A percentile compares a stretch with the other conserved stretches of the same genome.
Conservation (phyloP, 2,888 invertebrate species). For the Euproctis similis region DNA sequence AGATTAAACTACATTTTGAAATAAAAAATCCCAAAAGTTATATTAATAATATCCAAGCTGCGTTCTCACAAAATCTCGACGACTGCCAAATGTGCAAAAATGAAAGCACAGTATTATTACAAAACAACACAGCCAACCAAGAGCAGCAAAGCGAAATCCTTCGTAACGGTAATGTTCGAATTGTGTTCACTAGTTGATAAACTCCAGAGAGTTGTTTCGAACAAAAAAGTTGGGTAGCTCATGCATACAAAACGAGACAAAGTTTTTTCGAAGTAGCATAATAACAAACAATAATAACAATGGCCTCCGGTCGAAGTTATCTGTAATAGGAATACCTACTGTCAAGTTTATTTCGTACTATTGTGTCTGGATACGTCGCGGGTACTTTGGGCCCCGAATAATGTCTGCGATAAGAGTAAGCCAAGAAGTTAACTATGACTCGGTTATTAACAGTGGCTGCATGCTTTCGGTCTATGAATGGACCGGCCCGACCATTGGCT, state of each 20-base stretch:
- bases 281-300: constrained; percentile 4
- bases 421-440: no score
- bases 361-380: no score
- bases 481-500: no score
- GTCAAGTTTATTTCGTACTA: constrained; percentile 2
- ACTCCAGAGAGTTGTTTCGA: constrained; percentile 2
- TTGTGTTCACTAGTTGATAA: constrained; percentile 6
- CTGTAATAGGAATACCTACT: constrained; percentile 1
- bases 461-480: no score
- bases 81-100: constrained; percentile 1
- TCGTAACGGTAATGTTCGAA: constrained; percentile 5
- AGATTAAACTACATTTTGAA: neutral
- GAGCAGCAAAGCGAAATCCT: constrained; percentile 1
- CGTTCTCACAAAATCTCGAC: neutral
- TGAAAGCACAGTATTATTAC: constrained; percentile 5
- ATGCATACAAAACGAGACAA: constrained; percentile 8
- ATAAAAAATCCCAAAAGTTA: neutral
- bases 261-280: constrained; percentile 3
- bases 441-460: no score
- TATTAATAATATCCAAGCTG: no score
- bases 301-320: constrained; percentile 2
- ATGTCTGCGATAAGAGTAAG: no score
- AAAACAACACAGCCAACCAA: constrained; percentile 1
- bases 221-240: constrained; percentile 6
- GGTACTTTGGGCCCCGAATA: no score